Base-by-base conservation (phyloP, 2,888 invertebrate genomes). In the Octodonta nipae region DNA sequence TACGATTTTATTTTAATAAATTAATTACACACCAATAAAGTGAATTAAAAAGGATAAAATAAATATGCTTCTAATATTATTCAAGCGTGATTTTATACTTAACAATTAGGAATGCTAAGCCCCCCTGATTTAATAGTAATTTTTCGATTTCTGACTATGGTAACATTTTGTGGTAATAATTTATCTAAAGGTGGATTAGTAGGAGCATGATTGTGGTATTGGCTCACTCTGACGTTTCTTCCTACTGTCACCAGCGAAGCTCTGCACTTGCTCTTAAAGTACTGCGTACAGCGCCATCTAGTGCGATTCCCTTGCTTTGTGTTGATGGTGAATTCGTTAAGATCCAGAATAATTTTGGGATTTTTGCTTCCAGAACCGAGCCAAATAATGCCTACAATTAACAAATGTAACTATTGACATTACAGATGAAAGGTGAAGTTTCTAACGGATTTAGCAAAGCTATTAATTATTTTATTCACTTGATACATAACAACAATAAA, bases 201-300 rank as follows among this genome's bases (percentile, higher is more conserved):
- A 2, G 52, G 47, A 5, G 46, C 36, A 29, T 52, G 52, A 36
- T 51, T 52, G 26, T 52, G 52, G 13, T 38, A 33, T 13, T 39
- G 40, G 15, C 40, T 38, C 3, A 46, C 26, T 32, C 33, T 40
- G 10, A 47, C 41, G 2, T 32, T 40, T 27, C 41, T 42, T 25
- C 43, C 44, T 31, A 27, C 37, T 1, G 44, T 39, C 13, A 37
- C 30, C 10, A 43, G 28, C n/a, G 36, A 40, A 1, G 42, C 41
- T 30, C 39, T 43, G 35, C 44, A 46, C 12, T 38, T 35, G 8
- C 31, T 36, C 26, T 35, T 45, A 32, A 38, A 44, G 31, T 41
- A 42, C 26, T 51, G 47, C 5, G 36, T 36, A 27, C 54, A 54
- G 25, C 49, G 40, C 52, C 54, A 54, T 32, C 47, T 36, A 3